Base-by-base conservation (phyloP, 2,888 invertebrate species). In the Portevinia maculata region DNA sequence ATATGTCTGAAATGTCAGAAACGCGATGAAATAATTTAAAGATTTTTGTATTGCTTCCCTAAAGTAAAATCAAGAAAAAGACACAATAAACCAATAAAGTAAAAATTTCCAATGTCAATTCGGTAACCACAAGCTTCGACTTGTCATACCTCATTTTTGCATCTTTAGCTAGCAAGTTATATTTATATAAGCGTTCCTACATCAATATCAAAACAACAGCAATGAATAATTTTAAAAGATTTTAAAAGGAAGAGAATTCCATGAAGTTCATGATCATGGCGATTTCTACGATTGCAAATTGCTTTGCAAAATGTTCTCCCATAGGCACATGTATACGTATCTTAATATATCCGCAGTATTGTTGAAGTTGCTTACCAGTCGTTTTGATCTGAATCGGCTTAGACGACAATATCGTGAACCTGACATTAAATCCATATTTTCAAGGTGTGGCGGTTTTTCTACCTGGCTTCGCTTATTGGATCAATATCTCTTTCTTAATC, bases 341-440 rank as follows among this genome's bases (percentile, higher is more conserved):
- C n/a, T n/a, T n/a, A n/a, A n/a, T n/a, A n/a, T n/a, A n/a, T n/a
- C n/a, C 64, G 62, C 50, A 50, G 24, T 67, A 32, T 15, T 28
- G 8, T 30, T 30, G 21, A 46, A 28, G 55, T 32, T 37, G 48
- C 24, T 24, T 24, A 3, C 2, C 5, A 24, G 2, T 52, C 32
- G 44, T 59, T 21, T 44, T 19, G 11, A 39, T 24, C 48, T 30
- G 55, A n/a, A 37, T 37, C 9, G 39, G 13, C 21, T 34, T 37
- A 17, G 8, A 24, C 50, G 48, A 28, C 17, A 15, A 7, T 44
- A 71, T 74, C 75, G 46, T 81, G 81, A 81, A 71, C 70, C 81
- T 76, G 70, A 81, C 81, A 81, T 81, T 81, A 60, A 76, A 60
- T 59, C 65, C 50, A 76, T 57, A 71, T 65, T 81, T 81, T 76